phyloP scores from a whole-genome alignment of 2,888 invertebrate species.

The Cheilosia urbana region DNA sequence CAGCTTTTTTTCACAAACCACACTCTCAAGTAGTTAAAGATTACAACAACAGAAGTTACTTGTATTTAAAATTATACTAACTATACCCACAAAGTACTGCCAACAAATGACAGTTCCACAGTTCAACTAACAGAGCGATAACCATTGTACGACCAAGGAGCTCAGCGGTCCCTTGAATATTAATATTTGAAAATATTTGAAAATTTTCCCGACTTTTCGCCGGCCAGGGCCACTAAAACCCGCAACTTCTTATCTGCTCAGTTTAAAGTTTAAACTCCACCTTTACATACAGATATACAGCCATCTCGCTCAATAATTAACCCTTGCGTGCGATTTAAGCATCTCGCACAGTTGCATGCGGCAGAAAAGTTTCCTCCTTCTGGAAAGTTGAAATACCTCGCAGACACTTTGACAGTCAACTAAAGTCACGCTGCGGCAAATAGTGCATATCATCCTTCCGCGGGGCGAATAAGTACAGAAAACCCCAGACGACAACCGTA shows the following conservation, averaged over 20 bases:
- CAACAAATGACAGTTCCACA: too few relatives aligned
- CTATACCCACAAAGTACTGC: too few relatives aligned
- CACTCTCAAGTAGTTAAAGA: too few relatives aligned
- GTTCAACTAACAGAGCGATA: too few relatives aligned
- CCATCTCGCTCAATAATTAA: conserved; percentile 56
- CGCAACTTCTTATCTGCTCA: not conserved
- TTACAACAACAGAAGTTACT: too few relatives aligned
- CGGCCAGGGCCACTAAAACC: conserved; percentile 20
- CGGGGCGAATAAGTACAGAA: conserved; percentile 16
- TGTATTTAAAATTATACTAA: too few relatives aligned
- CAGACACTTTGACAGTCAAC: conserved; percentile 60
- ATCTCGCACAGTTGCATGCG: conserved; percentile 14
- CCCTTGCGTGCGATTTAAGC: conserved; percentile 10
- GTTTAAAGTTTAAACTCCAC: conserved; percentile 23
- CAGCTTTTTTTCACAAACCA: too few relatives aligned
- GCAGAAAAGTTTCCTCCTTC: conserved; percentile 6
- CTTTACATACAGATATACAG: not conserved
- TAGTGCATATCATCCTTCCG: conserved; percentile 64
- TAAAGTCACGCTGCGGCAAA: conserved; percentile 64
- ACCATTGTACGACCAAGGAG: too few relatives aligned
- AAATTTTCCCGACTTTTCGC: not conserved
- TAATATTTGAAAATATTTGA: not conserved
- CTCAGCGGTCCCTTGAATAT: not conserved
- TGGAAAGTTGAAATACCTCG: conserved; percentile 38
- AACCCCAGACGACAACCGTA: conserved; percentile 60